Evolutionary conservation across 1,140 invertebrate genomes (phyloP), one percentile per base, ranked within the genome.

Genomic region (Drosophila bifasciata): DNA sequence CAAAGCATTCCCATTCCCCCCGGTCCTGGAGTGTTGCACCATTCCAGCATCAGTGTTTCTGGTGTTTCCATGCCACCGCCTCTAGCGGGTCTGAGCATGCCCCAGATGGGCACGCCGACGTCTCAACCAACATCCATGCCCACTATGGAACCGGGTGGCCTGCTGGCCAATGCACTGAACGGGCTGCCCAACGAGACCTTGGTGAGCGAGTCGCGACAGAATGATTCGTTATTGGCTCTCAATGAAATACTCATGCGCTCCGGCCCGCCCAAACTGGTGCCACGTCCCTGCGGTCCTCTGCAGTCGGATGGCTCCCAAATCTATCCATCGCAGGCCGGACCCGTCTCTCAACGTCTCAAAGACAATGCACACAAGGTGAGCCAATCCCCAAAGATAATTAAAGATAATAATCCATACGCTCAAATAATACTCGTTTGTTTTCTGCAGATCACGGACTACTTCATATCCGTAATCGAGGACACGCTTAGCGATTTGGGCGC

Each of bases 391-490:
- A 7, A 3, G 0, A 36, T n/a, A 11, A 13, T 3, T 6, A n/a
- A n/a, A n/a, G n/a, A n/a, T n/a, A n/a, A n/a, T n/a, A n/a, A n/a
- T 1, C 8, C 21, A 2, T 36, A 5, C 5, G 23, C 1, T 16
- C 13, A 23, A 41, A 8, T 58, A 46, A 52, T 58, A 15, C 3
- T 32, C 9, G 1, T 48, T 52, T 46, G 32, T 3, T 41, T 8
- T 1, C 7, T 15, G 0, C 23, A 91, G 90, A 79, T 95, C 17
- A 90, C 92, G 6, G 93, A 94, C 66, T 93, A 93, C 44, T 93
- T 94, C 66, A 92, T 93, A 45, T 92, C 92, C 2, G 92, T 93
- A 28, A 89, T 95, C 28, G 93, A 94, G 64, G 93, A 94, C 51
- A 93, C 94, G 11, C 88, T 94, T 17, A 84, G 90, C 32, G 94